Base-by-base conservation (phyloP, 2,797 vertebrate species). In the Centroberyx gerrardi region DNA sequence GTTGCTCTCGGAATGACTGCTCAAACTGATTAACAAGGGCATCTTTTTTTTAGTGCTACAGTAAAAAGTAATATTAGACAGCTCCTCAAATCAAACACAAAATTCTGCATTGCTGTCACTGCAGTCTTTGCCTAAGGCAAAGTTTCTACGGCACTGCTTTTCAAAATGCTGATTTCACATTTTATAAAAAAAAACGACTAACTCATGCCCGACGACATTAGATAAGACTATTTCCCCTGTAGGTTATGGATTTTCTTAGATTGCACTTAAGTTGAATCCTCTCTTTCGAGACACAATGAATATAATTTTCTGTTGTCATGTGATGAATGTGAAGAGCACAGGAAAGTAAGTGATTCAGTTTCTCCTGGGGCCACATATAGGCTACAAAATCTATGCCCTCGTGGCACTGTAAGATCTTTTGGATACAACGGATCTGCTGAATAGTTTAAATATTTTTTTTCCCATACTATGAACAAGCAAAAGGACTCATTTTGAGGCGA, bases 161-260 rank as follows among this genome's bases (percentile, higher is more conserved):
- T 62, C n/a, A 58, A 76, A 74, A 59, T 67, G 66, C 73, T 75
- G 33, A 76, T 74, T 84, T 82, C 38, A 78, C 15, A 59, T 75
- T 74, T 68, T 42, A 70, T 36, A 17, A 58, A 76, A 33, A 48
- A 67, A 62, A 36, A 33, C 22, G 0, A 2, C 33, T 36, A 15
- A 31, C 4, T 73, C 22, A 55, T 60, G 60, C 56, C 33, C 62
- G 40, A 9, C 31, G 46, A 52, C 33, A 12, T 66, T 9, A 59
- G 44, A 79, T 53, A 61, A n/a, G 3, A 76, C 53, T 54, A 46
- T 13, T 2, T 18, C 31, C 17, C 4, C 15, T 56, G 5, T 18
- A 65, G 31, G 22, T 53, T 56, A 58, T 66, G 8, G 4, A 10
- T 70, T 69, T 65, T 49, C 8, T 61, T 33, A 66, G 44, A 75